Conservation (phyloP, 1,140 invertebrate genomes). For the Ctenoplectra terminalis region DNA sequence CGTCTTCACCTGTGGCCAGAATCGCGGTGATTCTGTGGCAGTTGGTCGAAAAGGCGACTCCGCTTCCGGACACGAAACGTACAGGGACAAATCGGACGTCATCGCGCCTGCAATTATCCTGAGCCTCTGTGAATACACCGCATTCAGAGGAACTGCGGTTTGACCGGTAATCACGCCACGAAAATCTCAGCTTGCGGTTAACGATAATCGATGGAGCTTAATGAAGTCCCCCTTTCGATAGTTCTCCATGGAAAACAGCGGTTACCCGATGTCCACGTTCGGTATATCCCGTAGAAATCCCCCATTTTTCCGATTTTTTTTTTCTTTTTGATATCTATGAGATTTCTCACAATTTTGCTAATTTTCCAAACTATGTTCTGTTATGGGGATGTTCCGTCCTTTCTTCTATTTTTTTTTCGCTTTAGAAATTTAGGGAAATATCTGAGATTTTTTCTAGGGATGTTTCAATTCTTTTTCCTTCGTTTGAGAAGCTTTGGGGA, state of each 20-base stretch:
- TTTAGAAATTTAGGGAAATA: no score
- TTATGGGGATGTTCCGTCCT: no score
- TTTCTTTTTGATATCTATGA: no score
- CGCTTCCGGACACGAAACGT: neutral
- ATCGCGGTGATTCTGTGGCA: neutral
- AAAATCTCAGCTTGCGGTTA: conserved; percentile 21
- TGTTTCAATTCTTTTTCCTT: no score
- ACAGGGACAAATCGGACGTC: neutral
- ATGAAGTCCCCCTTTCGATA: conserved; percentile 2
- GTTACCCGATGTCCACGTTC: neutral
- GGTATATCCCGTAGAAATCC: neutral
- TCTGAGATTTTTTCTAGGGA: no score
- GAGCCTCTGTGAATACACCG: neutral
- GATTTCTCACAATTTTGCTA: no score
- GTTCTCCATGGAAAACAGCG: neutral
- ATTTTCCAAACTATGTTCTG: no score
- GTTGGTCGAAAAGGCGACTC: neutral
- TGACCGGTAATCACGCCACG: conserved; percentile 12
- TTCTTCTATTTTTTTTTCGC: no score
- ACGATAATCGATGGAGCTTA: conserved; percentile 15
- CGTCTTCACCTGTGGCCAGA: neutral
- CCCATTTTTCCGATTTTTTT: neutral
- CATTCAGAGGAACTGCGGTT: conserved; percentile 5
- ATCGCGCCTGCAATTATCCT: neutral
- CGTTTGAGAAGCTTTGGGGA: no score